Evolutionary conservation across 2,797 vertebrate genomes (phyloP).

Genomic region (Onychomys torridus): DNA sequence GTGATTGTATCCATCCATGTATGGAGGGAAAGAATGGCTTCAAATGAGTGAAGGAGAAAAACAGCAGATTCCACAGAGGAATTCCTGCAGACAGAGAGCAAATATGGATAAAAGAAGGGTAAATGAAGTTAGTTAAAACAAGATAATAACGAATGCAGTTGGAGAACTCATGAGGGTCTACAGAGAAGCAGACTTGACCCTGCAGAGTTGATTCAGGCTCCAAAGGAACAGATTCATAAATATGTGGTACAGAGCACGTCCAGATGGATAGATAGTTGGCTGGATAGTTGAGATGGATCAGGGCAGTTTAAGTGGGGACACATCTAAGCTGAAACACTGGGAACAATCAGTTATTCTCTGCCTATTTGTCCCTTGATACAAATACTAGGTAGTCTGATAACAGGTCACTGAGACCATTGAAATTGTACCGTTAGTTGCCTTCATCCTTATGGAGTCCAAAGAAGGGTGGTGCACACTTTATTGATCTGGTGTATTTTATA

Average conservation of each 20-base stretch:
- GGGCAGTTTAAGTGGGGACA: background rate
- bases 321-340: background rate
- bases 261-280: background rate
- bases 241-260: too few species aligned
- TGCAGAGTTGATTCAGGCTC: background rate
- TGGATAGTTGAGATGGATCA: background rate
- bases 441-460: background rate
- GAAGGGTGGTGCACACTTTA: background rate
- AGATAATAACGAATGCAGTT: background rate
- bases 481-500: background rate
- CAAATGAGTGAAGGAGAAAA: background rate
- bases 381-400: background rate
- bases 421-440: background rate
- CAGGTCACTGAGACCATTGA: background rate
- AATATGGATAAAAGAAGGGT: background rate
- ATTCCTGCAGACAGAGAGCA: background rate
- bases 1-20: background rate
- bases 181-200: background rate
- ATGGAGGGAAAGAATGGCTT: background rate
- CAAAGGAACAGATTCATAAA: background rate
- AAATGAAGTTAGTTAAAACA: too few species aligned
- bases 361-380: background rate
- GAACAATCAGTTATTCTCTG: background rate
- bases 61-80: background rate
- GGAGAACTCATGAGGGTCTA: background rate